phyloP scores from a whole-genome alignment of 1,140 invertebrate species.

The Drosophila lacertosa region DNA sequence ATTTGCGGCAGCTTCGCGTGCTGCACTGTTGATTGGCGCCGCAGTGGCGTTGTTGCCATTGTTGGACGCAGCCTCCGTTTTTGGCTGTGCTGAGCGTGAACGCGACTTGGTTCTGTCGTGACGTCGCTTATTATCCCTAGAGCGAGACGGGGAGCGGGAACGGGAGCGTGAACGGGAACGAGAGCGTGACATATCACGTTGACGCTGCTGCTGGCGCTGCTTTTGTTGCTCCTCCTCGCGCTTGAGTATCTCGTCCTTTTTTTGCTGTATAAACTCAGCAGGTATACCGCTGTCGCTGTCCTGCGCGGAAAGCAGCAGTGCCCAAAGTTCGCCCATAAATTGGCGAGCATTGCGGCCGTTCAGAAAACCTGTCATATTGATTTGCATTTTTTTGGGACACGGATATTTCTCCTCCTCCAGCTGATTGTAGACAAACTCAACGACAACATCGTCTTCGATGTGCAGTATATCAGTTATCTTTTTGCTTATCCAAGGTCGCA shows the following conservation, averaged over 20 bases:
- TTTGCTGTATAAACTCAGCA: constrained; percentile 95
- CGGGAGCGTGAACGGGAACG: constrained; percentile 68
- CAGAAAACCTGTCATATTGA: constrained; percentile 99
- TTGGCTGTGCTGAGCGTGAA: constrained; percentile 48
- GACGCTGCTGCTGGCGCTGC: constrained; percentile 53
- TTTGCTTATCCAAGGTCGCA: constrained; percentile 99
- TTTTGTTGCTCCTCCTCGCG: constrained; percentile 85
- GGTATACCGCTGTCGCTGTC: constrained; percentile 97
- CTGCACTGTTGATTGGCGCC: constrained; percentile 50
- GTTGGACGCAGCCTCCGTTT: constrained; percentile 36
- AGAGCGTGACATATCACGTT: constrained; percentile 66
- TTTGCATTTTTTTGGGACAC: constrained; percentile 99
- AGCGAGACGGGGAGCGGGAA: constrained; percentile 63
- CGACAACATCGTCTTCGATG: constrained; percentile 99
- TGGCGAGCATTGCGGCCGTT: constrained; percentile 98
- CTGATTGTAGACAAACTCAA: constrained; percentile 99
- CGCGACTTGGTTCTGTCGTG: constrained; percentile 53
- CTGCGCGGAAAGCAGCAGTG: constrained; percentile 96
- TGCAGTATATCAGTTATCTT: constrained; percentile 97
- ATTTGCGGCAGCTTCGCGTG: constrained; percentile 72
- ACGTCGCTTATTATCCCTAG: constrained; percentile 57
- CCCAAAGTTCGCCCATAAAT: constrained; percentile 99
- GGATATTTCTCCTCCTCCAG: constrained; percentile 96
- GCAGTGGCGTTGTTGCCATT: constrained; percentile 40
- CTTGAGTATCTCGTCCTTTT: constrained; percentile 98